phyloP scores from a whole-genome alignment of 2,113 vertebrate species.

The Circaetus cinerascens region DNA sequence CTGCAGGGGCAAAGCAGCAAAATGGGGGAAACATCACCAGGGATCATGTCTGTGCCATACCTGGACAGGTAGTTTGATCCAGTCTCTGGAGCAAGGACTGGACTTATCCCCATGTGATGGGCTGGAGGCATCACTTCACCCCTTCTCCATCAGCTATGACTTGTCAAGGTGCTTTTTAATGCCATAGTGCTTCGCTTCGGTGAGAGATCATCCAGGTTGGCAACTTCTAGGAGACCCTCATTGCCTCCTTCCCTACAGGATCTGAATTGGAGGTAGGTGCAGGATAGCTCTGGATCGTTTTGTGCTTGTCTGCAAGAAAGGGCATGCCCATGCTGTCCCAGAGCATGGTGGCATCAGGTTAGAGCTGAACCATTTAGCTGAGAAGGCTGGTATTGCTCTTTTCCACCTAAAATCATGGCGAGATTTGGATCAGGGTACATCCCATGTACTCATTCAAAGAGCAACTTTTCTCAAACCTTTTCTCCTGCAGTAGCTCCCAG shows the following conservation, averaged over 20 bases:
- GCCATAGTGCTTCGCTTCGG: not conserved
- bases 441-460: not conserved
- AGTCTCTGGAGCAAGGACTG: not conserved
- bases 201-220: not conserved
- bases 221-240: not conserved
- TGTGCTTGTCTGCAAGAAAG: not conserved
- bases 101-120: not conserved
- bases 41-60: fast-evolving
- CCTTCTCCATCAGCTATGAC: not conserved
- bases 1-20: not conserved
- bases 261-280: not conserved
- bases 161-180: not conserved
- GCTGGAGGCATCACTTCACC: not conserved
- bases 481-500: not conserved
- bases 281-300: not conserved
- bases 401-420: not conserved
- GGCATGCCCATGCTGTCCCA: fast-evolving
- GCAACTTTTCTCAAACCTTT: not conserved
- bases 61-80: not conserved
- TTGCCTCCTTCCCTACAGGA: not conserved
- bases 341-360: not conserved
- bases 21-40: not conserved
- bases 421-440: not conserved
- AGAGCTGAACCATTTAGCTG: not conserved
- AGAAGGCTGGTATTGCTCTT: not conserved